Percentiles rank a stretch among this genome's conserved stretches.
phyloP scores from a whole-genome alignment of 2,797 vertebrate genomes.

The Bryconaethiops microstoma region DNA sequence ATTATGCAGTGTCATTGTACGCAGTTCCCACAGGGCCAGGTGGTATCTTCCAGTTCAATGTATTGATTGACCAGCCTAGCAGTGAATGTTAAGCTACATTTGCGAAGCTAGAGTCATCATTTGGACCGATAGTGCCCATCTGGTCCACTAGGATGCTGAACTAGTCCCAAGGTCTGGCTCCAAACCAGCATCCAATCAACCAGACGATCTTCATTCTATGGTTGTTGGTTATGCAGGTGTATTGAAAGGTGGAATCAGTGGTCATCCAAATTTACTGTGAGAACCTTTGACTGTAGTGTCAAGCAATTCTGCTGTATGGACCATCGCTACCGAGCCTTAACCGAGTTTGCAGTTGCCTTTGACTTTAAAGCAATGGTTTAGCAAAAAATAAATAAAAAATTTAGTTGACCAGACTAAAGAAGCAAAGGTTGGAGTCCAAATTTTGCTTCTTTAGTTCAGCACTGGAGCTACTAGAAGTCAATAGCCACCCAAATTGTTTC shows the following conservation, averaged over 20 bases:
- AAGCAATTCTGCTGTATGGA: neutral
- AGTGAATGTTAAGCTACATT: neutral
- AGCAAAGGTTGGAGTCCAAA: too few relatives aligned
- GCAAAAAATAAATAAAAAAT: too few relatives aligned
- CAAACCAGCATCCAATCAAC: neutral
- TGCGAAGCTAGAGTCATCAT: neutral
- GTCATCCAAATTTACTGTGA: neutral
- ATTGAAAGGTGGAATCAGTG: too few relatives aligned
- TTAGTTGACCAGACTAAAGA: too few relatives aligned
- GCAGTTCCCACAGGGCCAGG: neutral
- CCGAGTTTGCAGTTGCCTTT: neutral
- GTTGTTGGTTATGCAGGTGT: neutral
- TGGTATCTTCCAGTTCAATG: neutral
- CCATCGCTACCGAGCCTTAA: neutral
- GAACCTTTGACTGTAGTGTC: too few relatives aligned
- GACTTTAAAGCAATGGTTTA: neutral
- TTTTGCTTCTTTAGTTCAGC: too few relatives aligned
- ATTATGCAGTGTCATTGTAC: neutral
- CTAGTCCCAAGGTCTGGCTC: neutral
- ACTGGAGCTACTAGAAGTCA: too few relatives aligned
- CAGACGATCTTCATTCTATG: neutral
- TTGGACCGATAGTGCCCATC: neutral
- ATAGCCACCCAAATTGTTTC: too few relatives aligned
- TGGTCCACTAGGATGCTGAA: neutral
- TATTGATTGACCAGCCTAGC: neutral